phyloP scores from a whole-genome alignment of 2,113 vertebrate genomes.

The Cynocephalus volans region DNA sequence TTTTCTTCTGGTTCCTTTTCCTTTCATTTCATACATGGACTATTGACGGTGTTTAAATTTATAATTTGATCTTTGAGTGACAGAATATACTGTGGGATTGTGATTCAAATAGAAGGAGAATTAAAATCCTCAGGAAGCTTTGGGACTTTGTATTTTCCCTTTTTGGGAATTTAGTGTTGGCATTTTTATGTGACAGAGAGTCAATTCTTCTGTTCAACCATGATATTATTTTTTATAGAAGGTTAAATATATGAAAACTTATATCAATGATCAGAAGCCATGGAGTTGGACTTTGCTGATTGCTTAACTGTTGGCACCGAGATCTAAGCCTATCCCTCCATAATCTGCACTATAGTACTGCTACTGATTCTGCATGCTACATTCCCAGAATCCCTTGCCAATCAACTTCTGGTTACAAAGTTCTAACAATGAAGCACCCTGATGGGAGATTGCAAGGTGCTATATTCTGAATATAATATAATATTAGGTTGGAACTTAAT shows the following conservation, averaged over 20 bases:
- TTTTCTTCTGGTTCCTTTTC: neutral
- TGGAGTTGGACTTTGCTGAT: neutral
- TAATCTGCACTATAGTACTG: neutral
- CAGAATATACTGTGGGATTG: neutral
- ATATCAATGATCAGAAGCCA: neutral
- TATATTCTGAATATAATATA: too few species aligned
- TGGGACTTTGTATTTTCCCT: neutral
- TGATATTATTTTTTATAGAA: neutral
- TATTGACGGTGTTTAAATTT: neutral
- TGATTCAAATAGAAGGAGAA: neutral
- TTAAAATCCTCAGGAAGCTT: neutral
- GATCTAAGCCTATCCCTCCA: neutral
- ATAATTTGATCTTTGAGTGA: neutral
- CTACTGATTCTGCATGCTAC: neutral
- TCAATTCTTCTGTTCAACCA: neutral
- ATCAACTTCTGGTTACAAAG: neutral
- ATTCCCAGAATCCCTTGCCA: neutral
- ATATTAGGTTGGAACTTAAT: too few species aligned
- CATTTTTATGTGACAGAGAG: neutral
- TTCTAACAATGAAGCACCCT: neutral
- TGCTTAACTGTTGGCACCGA: neutral
- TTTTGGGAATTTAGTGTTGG: neutral
- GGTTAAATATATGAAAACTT: neutral
- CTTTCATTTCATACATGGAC: neutral
- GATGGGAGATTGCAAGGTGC: neutral